Evolutionary conservation across 1,140 invertebrate genomes (phyloP), one percentile per base, ranked within the genome.

Genomic region (Proales similis): DNA sequence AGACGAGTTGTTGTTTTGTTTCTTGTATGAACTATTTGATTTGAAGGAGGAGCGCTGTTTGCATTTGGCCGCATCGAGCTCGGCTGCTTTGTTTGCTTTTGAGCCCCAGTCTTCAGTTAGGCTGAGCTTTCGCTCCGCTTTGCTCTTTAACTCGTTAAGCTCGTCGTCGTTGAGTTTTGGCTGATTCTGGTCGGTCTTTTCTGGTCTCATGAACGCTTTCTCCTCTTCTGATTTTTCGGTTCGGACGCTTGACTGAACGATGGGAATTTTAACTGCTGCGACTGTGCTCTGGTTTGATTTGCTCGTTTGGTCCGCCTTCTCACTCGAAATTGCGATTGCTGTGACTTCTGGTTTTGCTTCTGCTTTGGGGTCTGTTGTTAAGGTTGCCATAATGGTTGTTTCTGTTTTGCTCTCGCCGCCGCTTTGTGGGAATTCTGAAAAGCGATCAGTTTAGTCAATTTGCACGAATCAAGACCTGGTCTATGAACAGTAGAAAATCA

Each of bases 401-500:
- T 27, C 33, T 11, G 33, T 53, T 38, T 36, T 33, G 19, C 14
- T n/a, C 38, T 24, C 30, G 24, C 26, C 26, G 14, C 39, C 12
- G 32, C 22, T 27, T 36, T 19, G 22, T 14, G 42, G 14, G 22
- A 36, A 53, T 19, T 36, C 2, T 36, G 1, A 36, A 7, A 53
- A 26, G 24, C 3, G 17, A 53, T 4, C 27, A 3, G 42, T 24
- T 19, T 14, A 36, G 19, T 19, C 24, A 30, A 53, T 53, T 14
- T 38, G 26, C 38, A n/a, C 19, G 14, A 27, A 5, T 17, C 30
- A 53, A 53, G 26, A 53, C 29, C 22, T 39, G 33, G 42, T 53
- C 26, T 36, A 53, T 39, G 42, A 53, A 33, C 24, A 17, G n/a
- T 53, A 42, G 14, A 30, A 57, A 42, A 57, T 42, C 51, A n/a